A percentile compares a stretch with the other conserved stretches of the same genome.
These are phyloP conservation scores for Geodia barretti DNA, from an alignment of 37 sponge, comb jelly and placozoan species.

Conservation along the genomic window DNA sequence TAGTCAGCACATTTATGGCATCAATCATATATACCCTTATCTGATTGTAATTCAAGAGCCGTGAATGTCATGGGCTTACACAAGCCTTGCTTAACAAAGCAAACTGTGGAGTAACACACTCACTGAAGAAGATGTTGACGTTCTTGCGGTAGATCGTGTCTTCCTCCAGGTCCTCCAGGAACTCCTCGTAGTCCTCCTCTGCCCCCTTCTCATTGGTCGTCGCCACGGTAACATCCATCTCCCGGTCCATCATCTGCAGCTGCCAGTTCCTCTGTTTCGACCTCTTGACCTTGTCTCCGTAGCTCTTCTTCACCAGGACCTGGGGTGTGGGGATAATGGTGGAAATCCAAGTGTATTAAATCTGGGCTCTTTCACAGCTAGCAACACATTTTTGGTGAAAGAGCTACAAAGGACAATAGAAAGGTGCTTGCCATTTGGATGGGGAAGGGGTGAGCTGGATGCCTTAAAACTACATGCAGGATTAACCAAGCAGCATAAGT, in stretches of 20 bases:
- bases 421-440: too few species aligned
- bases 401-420: too few species aligned
- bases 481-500: neutral
- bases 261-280: constrained; percentile 87
- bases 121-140: constrained; percentile 88
- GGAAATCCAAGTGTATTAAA: too few species aligned
- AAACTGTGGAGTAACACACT: too few species aligned
- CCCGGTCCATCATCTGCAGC: constrained; percentile 73
- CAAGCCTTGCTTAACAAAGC: too few species aligned
- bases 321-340: constrained; percentile 23
- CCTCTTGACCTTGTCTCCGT: constrained; percentile 85
- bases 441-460: neutral
- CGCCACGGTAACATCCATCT: constrained; percentile 31
- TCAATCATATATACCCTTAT: too few species aligned
- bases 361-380: too few species aligned
- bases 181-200: constrained; percentile 79
- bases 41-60: too few species aligned
- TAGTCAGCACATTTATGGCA: too few species aligned
- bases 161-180: constrained; percentile 93
- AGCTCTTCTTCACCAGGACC: constrained; percentile 94
- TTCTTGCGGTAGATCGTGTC: constrained; percentile 70
- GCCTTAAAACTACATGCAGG: neutral
- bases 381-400: too few species aligned
- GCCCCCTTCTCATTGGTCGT: constrained; percentile 18
- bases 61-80: too few species aligned